Evolutionary conservation across 2,888 invertebrate species (phyloP), one percentile per base, ranked within the genome.

Genomic region (Nyleta sp.): DNA sequence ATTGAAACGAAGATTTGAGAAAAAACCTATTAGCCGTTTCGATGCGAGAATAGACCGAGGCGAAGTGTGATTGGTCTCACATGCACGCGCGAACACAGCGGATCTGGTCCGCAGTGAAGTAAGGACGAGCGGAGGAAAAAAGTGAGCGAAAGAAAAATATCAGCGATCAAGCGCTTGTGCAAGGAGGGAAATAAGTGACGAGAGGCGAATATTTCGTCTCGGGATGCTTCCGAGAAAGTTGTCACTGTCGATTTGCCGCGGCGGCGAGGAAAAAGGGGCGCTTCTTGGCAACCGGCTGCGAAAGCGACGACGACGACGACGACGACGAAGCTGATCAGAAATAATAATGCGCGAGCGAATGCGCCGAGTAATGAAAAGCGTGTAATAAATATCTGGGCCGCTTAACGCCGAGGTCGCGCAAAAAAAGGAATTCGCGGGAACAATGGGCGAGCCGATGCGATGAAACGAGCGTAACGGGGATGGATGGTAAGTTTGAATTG

Each of bases 401-500:
- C 82, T 77, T 80, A 80, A 80, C 80, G 80, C 67, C 76, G 74
- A 73, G 52, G 80, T 68, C 74, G 77, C 46, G 59, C 74, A 13
- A 6, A 80, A 78, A 81, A 73, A 59, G 76, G 80, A 82, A 85
- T 82, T 82, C 64, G 74, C 52, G 35, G 68, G 83, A 83, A 89
- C 88, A 89, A 89, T 89, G 81, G 87, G 81, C 82, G 84, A 86
- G 81, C 82, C 82, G 85, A 87, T 83, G 84, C 84, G 83, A 82
- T 81, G 82, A 78, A 85, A 84, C 85, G 83, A 81, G 81, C 70
- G 78, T 84, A 82, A 83, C 82, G 85, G 84, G 81, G 67, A 48
- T 17, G 79, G 70, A 72, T 24, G 4, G 24, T n/a, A n/a, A 72
- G 70, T 79, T 71, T 72, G 55, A 74, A 77, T 52, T 46, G 80